These are phyloP conservation scores for Nemapogon koenigi DNA, from an alignment of 2,888 invertebrate genomes.

Conservation along the genomic window DNA sequence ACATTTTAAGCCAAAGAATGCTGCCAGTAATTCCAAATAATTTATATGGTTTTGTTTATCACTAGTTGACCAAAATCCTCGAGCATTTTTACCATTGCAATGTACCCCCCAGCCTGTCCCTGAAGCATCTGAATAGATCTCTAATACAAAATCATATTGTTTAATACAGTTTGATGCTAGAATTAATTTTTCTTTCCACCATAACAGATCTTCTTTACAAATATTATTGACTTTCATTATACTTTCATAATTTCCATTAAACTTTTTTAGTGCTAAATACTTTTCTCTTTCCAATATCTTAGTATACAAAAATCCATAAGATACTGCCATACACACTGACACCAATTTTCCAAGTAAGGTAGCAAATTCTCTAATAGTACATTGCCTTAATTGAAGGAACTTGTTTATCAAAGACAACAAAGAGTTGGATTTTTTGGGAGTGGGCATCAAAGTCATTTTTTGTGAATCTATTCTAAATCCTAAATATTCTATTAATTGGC, in stretches of 20 bases:
- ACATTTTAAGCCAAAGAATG: constrained; percentile 7
- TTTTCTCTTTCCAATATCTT: constrained; percentile 6
- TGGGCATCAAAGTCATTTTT: not conserved
- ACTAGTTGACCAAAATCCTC: constrained; percentile 1
- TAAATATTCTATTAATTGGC: constrained; percentile 12
- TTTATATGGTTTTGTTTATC: constrained; percentile 6
- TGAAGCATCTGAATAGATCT: constrained; percentile 10
- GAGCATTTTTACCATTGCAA: constrained; percentile 5
- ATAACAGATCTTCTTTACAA: constrained; percentile 2
- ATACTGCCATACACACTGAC: constrained; percentile 8
- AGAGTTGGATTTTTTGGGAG: not conserved
- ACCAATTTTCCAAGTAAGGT: not conserved
- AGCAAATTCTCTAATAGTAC: constrained; percentile 2
- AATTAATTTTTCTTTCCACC: constrained; percentile 6
- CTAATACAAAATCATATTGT: constrained; percentile 2
- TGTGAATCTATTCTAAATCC: constrained; percentile 11
- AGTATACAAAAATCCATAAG: constrained; percentile 9
- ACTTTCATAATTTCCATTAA: not conserved
- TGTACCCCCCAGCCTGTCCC: constrained; percentile 8
- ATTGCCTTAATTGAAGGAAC: not conserved
- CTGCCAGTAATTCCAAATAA: constrained; percentile 9
- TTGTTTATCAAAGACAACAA: not conserved
- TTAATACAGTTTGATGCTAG: constrained; percentile 1
- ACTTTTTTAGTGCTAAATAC: not conserved
- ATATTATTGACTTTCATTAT: constrained; percentile 1